Percentiles rank a stretch among this genome's conserved stretches.
phyloP scores from a whole-genome alignment of 2,888 invertebrate species.

The Chrysopilus asiliformis region DNA sequence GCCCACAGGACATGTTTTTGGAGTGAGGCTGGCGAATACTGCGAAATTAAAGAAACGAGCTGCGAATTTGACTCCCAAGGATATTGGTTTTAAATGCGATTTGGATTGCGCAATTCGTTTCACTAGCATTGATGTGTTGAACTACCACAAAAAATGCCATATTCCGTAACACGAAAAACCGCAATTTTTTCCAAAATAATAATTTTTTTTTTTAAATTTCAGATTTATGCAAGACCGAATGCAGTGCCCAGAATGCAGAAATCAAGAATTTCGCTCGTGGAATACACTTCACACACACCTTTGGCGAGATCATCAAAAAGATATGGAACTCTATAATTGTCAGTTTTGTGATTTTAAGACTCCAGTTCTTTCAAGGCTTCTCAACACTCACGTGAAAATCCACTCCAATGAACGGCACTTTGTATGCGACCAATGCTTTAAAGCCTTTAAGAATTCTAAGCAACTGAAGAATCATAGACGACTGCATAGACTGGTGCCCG shows the following conservation, averaged over 20 bases:
- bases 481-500: conserved; percentile 39
- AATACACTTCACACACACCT: conserved; percentile 61
- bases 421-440: conserved; percentile 51
- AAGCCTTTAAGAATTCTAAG: conserved; percentile 65
- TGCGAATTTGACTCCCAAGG: conserved; percentile 9
- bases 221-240: conserved; percentile 16
- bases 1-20: conserved; percentile 25
- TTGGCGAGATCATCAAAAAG: conserved; percentile 63
- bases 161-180: conserved; percentile 17
- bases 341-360: conserved; percentile 62
- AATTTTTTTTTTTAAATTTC: conserved; percentile 3
- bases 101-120: conserved; percentile 32
- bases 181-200: background rate
- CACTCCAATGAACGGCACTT: conserved; percentile 51
- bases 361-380: conserved; percentile 51
- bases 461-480: conserved; percentile 65
- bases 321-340: conserved; percentile 68
- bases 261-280: conserved; percentile 42
- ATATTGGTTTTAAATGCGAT: conserved; percentile 26
- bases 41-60: conserved; percentile 19
- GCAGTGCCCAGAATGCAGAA: conserved; percentile 52
- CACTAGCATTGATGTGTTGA: conserved; percentile 24
- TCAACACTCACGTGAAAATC: conserved; percentile 61
- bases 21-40: conserved; percentile 27
- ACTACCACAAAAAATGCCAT: conserved; percentile 31